phyloP scores from a whole-genome alignment of 1,140 invertebrate species.

The Leptopilina clavipes region DNA sequence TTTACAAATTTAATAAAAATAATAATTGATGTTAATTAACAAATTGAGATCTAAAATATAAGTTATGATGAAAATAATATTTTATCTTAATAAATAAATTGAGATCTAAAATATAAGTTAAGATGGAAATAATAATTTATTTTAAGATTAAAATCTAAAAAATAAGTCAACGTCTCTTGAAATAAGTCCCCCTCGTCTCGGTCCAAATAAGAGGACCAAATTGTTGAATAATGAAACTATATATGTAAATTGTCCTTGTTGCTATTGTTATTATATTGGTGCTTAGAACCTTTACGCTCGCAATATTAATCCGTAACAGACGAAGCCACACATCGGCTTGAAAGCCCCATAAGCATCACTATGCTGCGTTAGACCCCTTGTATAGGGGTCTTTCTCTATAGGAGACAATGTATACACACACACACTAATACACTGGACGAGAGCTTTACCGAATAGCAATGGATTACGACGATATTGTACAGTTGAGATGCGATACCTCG shows the following conservation, averaged over 20 bases:
- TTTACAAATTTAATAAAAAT: too few species aligned
- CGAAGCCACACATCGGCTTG: conserved; percentile 46
- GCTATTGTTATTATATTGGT: conserved; percentile 1
- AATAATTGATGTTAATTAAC: too few species aligned
- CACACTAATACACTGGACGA: conserved; percentile 39
- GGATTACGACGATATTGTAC: conserved; percentile 48
- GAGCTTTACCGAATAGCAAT: conserved; percentile 45
- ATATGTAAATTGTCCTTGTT: neutral
- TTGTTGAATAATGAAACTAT: neutral
- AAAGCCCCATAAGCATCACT: conserved; percentile 51
- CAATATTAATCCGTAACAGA: conserved; percentile 46
- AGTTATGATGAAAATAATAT: too few species aligned
- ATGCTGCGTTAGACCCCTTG: conserved; percentile 46
- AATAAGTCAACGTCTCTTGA: too few species aligned
- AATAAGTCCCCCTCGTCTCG: too few species aligned
- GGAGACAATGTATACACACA: neutral
- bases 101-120: too few species aligned
- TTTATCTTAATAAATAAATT: too few species aligned
- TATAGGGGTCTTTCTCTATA: too few species aligned
- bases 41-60: too few species aligned
- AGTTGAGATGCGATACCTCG: conserved; percentile 37
- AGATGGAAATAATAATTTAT: too few species aligned
- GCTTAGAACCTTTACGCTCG: conserved; percentile 47
- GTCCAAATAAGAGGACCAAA: too few species aligned
- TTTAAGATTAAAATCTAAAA: too few species aligned